These are phyloP conservation scores for Thalassophryne amazonica DNA, from an alignment of 2,797 vertebrate genomes.

Conservation along the genomic window DNA sequence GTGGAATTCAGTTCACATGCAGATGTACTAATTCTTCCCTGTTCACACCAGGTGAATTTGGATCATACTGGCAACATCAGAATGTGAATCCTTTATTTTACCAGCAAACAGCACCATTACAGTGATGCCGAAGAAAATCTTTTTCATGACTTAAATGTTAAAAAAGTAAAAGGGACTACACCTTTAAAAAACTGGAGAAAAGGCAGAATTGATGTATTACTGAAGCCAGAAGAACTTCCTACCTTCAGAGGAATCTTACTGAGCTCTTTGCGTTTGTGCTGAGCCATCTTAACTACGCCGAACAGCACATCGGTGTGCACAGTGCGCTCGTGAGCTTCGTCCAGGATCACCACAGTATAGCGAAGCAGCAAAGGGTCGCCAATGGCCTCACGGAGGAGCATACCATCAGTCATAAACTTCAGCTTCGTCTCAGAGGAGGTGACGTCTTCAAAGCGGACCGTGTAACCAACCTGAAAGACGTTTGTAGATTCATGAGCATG, in stretches of 20 bases:
- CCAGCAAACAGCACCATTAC: too few relatives aligned
- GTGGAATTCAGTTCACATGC: too few relatives aligned
- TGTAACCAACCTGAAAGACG: constrained; percentile 93
- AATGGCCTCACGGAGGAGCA: constrained; percentile 93
- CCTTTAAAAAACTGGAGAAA: too few relatives aligned
- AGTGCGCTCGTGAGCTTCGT: constrained; percentile 94
- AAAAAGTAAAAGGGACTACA: too few relatives aligned
- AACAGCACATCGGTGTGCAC: constrained; percentile 96
- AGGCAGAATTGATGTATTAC: too few relatives aligned
- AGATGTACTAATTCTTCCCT: too few relatives aligned
- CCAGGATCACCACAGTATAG: constrained; percentile 90
- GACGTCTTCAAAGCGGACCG: constrained; percentile 94
- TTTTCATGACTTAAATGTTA: too few relatives aligned
- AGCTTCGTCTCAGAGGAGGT: constrained; percentile 87
- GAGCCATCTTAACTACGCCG: constrained; percentile 90
- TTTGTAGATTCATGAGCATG: too few relatives aligned
- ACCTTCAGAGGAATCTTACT: constrained; percentile 88
- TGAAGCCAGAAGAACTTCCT: neutral
- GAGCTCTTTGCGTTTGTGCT: constrained; percentile 83
- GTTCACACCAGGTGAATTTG: too few relatives aligned
- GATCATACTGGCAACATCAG: too few relatives aligned
- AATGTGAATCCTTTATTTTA: too few relatives aligned
- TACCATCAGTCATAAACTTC: constrained; percentile 95
- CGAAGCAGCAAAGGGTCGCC: constrained; percentile 87
- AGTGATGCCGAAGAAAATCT: too few relatives aligned